These are phyloP conservation scores for Pentalonia nigronervosa DNA, from an alignment of 1,140 invertebrate species.

Conservation along the genomic window DNA sequence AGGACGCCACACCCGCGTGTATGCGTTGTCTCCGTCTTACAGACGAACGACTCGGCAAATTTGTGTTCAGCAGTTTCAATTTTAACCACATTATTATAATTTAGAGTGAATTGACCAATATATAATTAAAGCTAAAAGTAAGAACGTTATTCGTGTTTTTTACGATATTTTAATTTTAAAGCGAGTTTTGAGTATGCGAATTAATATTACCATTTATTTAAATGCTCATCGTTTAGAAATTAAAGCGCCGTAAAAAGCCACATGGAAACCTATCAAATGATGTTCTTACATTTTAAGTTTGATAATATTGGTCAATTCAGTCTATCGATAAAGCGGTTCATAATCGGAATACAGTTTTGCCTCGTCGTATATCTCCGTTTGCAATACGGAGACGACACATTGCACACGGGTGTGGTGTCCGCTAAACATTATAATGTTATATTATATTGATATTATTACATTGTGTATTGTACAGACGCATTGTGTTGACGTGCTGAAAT, in stretches of 20 bases:
- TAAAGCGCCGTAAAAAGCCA: neutral
- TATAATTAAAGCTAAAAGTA: too few species aligned
- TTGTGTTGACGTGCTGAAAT: neutral
- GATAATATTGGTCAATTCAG: neutral
- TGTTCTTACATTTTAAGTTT: neutral
- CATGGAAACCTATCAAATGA: neutral
- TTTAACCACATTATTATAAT: too few species aligned
- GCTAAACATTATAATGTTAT: neutral
- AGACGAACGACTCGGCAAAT: neutral
- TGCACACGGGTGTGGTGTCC: neutral
- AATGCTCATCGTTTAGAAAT: neutral
- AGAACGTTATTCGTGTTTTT: neutral
- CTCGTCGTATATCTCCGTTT: neutral
- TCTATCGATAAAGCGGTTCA: neutral
- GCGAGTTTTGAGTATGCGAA: neutral
- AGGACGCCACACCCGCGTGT: neutral
- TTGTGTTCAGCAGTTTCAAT: neutral
- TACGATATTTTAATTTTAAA: neutral
- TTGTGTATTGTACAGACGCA: neutral
- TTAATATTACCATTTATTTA: too few species aligned
- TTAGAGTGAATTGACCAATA: too few species aligned
- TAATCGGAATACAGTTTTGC: neutral
- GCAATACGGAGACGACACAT: neutral
- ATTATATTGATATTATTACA: neutral
- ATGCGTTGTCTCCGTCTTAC: neutral